Percentiles rank a stretch among this genome's conserved stretches.
phyloP scores from a whole-genome alignment of 2,797 vertebrate species.

The Falco biarmicus region DNA sequence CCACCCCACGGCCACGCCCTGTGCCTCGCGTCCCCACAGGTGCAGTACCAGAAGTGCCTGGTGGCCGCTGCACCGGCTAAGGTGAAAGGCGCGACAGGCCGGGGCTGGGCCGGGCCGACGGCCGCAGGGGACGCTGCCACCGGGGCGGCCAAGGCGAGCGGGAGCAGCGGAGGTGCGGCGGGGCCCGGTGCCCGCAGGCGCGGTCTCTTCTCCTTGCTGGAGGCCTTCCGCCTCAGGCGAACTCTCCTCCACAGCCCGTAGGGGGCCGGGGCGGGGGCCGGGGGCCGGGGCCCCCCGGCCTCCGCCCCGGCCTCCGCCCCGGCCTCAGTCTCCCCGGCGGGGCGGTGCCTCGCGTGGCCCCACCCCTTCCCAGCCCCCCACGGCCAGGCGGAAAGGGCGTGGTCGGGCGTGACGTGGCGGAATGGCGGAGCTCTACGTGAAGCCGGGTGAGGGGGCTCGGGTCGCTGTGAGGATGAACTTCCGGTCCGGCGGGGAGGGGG shows the following conservation, averaged over 20 bases:
- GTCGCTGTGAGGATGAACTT: too few species aligned
- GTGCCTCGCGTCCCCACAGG: conserved; percentile 73
- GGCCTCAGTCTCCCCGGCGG: background rate
- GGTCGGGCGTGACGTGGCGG: conserved; percentile 53
- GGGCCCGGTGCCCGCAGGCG: conserved; percentile 77
- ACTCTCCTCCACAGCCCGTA: conserved; percentile 82
- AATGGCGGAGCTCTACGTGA: conserved; percentile 79
- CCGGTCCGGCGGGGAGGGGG: too few species aligned
- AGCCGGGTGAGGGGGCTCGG: background rate
- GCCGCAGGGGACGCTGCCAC: conserved; percentile 68
- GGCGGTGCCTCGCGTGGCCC: background rate
- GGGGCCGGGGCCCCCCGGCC: background rate
- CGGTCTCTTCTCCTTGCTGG: conserved; percentile 90
- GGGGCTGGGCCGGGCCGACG: conserved; percentile 40
- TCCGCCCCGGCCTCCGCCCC: background rate
- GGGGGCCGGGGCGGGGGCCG: background rate
- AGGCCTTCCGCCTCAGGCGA: conserved; percentile 88
- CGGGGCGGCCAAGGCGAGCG: conserved; percentile 23
- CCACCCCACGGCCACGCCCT: too few species aligned
- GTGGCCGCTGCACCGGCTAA: conserved; percentile 88
- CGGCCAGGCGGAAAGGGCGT: background rate
- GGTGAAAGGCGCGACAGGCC: conserved; percentile 56
- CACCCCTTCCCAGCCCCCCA: background rate
- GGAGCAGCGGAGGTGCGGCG: conserved; percentile 59
- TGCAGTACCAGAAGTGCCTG: conserved; percentile 95